phyloP scores from a whole-genome alignment of 2,888 invertebrate genomes.

The Chironomus tentans region DNA sequence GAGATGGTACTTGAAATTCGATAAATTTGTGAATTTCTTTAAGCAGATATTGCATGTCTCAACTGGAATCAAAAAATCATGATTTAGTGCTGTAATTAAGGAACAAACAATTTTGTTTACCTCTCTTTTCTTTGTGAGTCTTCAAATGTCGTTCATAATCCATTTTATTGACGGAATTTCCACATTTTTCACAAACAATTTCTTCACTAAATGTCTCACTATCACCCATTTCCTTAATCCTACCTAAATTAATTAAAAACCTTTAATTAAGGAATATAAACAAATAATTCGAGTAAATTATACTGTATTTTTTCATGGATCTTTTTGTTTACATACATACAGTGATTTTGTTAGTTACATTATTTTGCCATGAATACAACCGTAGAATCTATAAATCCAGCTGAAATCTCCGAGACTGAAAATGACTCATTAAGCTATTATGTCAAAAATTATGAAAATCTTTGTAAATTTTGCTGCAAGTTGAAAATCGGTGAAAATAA shows the following conservation, averaged over 20 bases:
- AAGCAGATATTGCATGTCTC: background rate
- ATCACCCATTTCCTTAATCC: background rate
- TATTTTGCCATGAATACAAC: too few relatives aligned
- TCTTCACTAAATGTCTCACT: background rate
- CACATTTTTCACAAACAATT: conserved; percentile 5
- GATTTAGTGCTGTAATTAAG: background rate
- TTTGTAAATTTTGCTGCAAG: too few relatives aligned
- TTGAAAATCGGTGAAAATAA: too few relatives aligned
- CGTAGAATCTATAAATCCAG: too few relatives aligned
- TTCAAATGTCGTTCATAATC: background rate
- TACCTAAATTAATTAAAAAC: too few relatives aligned
- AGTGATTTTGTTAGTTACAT: too few relatives aligned
- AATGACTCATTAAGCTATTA: too few relatives aligned
- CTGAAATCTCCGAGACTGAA: too few relatives aligned
- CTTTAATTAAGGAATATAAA: background rate
- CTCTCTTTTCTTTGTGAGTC: background rate
- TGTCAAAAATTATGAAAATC: too few relatives aligned
- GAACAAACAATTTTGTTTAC: background rate
- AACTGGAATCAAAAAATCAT: background rate
- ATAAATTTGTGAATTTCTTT: background rate
- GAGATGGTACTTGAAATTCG: conserved; percentile 3
- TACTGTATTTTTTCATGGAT: too few relatives aligned
- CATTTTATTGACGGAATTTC: background rate
- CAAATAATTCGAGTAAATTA: too few relatives aligned
- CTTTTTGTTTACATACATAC: too few relatives aligned